Conservation (phyloP, 2,888 invertebrate genomes). For the Scaptomyza parva region DNA sequence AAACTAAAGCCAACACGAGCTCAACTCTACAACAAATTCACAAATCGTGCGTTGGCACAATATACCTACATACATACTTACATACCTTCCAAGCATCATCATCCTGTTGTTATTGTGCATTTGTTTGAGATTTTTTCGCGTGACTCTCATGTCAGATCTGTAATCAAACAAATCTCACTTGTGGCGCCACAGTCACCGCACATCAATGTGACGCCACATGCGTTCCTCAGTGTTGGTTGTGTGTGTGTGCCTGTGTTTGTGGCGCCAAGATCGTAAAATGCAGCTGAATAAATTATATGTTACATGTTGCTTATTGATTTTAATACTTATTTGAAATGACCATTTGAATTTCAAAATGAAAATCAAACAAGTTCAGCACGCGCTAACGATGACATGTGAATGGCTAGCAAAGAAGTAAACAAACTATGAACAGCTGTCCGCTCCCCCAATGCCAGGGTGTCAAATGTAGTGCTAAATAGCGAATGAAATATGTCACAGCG, state of each 20-base stretch:
- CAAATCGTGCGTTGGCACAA: slow-evolving; percentile 66
- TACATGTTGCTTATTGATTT: slow-evolving; percentile 1
- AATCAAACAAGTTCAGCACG: slow-evolving; percentile 25
- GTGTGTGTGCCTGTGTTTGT: slow-evolving; percentile 8
- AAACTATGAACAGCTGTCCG: slow-evolving; percentile 45
- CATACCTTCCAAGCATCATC: slow-evolving; percentile 22
- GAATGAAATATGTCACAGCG: not conserved
- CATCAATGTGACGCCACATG: slow-evolving; percentile 54
- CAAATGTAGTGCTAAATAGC: not conserved
- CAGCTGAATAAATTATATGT: slow-evolving; percentile 27
- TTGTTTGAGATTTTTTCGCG: slow-evolving; percentile 60
- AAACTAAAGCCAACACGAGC: not conserved
- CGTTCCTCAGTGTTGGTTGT: slow-evolving; percentile 16
- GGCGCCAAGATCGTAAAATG: slow-evolving; percentile 42
- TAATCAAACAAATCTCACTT: slow-evolving; percentile 52
- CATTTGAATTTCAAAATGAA: slow-evolving; percentile 36
- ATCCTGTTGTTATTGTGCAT: slow-evolving; percentile 44
- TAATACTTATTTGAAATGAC: slow-evolving; percentile 19
- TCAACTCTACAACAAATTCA: slow-evolving; percentile 19
- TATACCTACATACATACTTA: slow-evolving; percentile 22
- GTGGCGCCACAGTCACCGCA: slow-evolving; percentile 55
- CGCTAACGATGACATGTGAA: slow-evolving; percentile 28
- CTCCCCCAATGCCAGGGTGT: slow-evolving; percentile 17
- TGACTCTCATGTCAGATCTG: slow-evolving; percentile 71
- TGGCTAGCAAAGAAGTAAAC: slow-evolving; percentile 42